Evolutionary conservation across 2,113 vertebrate genomes (phyloP), one percentile per base, ranked within the genome.

Genomic region (Phainopepla nitens): DNA sequence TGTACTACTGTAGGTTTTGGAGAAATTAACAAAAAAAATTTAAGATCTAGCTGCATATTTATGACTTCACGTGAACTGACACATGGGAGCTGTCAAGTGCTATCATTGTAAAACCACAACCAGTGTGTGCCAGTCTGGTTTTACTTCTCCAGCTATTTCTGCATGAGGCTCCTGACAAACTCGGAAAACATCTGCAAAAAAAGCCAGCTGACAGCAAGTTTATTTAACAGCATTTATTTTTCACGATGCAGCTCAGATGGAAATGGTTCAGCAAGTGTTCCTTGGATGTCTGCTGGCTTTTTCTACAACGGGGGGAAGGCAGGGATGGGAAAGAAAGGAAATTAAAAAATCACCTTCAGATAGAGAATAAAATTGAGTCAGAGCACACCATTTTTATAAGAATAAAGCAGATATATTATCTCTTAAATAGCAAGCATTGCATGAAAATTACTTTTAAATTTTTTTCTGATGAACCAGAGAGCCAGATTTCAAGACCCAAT

Each of bases 231-330:
- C 4, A 41, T 20, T 35, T 49, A 28, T 35, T 56, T 62, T 64
- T 86, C 18, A 15, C 31, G 58, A 47, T 4, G 31, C 16, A 73
- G 6, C 39, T 60, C 27, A 47, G 9, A 51, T 24, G 11, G 3
- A 71, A 71, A 87, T 47, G 0, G 44, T 45, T 57, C 44, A 80
- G 25, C 29, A 73, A 33, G 6, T 17, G 4, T 28, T 93, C 10
- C 28, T 64, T 86, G 15, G 27, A 58, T 10, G 13, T 33, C n/a
- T 88, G 21, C 4, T 33, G 33, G 5, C 61, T 80, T 62, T 81
- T 19, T 28, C 24, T 64, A n/a, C 9, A 80, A 8, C 7, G 3
- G 4, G 2, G 9, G 2, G 5, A 1, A 29, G 13, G 7, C 0
- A 9, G 5, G 5, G 6, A 3, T 6, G 24, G 3, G 14, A 64